Percentiles rank a stretch among this genome's conserved stretches.
These are phyloP conservation scores for Carcina quercana DNA, from an alignment of 2,888 invertebrate genomes.

Conservation along the genomic window DNA sequence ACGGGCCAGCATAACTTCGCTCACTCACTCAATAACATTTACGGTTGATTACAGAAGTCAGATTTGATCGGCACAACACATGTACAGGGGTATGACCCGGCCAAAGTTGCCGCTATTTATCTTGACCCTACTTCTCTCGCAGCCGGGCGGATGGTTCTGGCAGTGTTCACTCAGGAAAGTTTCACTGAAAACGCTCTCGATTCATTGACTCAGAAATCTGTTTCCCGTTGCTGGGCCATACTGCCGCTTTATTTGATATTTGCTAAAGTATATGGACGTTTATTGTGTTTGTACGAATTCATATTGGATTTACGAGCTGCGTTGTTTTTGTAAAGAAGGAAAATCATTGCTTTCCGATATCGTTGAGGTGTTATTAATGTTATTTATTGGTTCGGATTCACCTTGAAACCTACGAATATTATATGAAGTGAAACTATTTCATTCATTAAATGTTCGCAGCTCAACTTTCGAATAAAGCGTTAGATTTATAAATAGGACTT, in stretches of 20 bases:
- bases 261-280: slow-evolving; percentile 10
- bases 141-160: slow-evolving; percentile 42
- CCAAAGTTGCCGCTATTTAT: slow-evolving; percentile 6
- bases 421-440: no score
- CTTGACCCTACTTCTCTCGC: slow-evolving; percentile 29
- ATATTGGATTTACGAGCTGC: neutral
- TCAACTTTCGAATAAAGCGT: no score
- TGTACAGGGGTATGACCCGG: slow-evolving; percentile 1
- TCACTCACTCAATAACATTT: no score
- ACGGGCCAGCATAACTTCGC: no score
- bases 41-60: slow-evolving; percentile 2
- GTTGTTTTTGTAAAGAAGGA: no score
- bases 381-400: no score
- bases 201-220: slow-evolving; percentile 61
- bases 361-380: no score
- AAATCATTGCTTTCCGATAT: no score
- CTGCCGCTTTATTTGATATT: slow-evolving; percentile 15
- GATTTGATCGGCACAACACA: slow-evolving; percentile 2
- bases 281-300: slow-evolving; percentile 2
- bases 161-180: slow-evolving; percentile 42
- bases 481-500: no score
- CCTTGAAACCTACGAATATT: no score
- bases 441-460: no score
- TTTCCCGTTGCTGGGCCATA: slow-evolving; percentile 39
- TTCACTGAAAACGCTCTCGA: slow-evolving; percentile 46